Evolutionary conservation across 2,888 invertebrate genomes (phyloP).

Genomic region (Drosophila merina): DNA sequence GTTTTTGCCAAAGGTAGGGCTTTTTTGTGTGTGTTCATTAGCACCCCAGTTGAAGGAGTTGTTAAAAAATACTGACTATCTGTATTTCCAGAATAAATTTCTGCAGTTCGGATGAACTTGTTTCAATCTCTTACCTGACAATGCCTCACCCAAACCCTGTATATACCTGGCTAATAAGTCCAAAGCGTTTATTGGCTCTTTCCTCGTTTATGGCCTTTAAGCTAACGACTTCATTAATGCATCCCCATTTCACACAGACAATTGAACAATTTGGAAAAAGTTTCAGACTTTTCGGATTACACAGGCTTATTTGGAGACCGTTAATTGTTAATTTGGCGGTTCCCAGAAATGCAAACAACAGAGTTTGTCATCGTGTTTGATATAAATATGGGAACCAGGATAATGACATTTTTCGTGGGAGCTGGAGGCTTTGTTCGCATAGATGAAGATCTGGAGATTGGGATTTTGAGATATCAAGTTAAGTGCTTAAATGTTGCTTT

Average conservation of each 20-base stretch:
- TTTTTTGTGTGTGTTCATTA: slow-evolving; percentile 32
- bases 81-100: not conserved
- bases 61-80: not conserved
- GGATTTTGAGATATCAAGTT: slow-evolving; percentile 61
- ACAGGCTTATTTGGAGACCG: slow-evolving; percentile 24
- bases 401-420: slow-evolving; percentile 47
- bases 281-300: slow-evolving; percentile 9
- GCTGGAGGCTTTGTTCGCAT: slow-evolving; percentile 37
- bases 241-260: slow-evolving; percentile 32
- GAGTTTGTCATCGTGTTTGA: slow-evolving; percentile 26
- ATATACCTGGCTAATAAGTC: slow-evolving; percentile 34
- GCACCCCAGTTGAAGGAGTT: slow-evolving; percentile 4
- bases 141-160: not conserved
- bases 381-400: slow-evolving; percentile 16
- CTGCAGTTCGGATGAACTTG: not conserved
- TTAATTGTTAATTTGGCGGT: slow-evolving; percentile 65
- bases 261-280: slow-evolving; percentile 52
- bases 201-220: slow-evolving; percentile 18
- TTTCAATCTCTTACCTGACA: not conserved
- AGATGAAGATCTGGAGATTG: slow-evolving; percentile 66
- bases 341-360: slow-evolving; percentile 48
- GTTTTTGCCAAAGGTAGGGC: slow-evolving; percentile 7
- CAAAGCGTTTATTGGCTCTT: slow-evolving; percentile 26
- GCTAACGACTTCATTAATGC: slow-evolving; percentile 38
- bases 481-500: slow-evolving; percentile 76